These are phyloP conservation scores for Cephalotes varians DNA, from an alignment of 2,888 invertebrate genomes.

Conservation along the genomic window DNA sequence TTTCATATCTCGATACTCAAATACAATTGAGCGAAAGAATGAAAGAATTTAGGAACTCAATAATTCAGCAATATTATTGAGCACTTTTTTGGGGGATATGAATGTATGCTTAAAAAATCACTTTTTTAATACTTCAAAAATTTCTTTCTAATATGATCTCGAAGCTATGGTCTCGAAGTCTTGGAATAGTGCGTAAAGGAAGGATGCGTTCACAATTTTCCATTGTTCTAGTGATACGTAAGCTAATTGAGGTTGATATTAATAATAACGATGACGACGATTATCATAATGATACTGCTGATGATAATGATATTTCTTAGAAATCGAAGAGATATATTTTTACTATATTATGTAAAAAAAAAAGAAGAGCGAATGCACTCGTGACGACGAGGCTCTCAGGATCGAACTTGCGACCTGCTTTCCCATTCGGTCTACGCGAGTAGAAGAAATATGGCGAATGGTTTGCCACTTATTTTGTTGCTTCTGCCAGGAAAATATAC, in stretches of 20 bases:
- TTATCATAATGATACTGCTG: constrained; percentile 66
- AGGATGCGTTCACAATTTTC: constrained; percentile 61
- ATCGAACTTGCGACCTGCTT: constrained; percentile 48
- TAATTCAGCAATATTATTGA: constrained; percentile 3
- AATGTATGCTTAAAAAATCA: neutral
- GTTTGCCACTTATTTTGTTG: constrained; percentile 50
- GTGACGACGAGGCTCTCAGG: constrained; percentile 56
- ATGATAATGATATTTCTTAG: constrained; percentile 74
- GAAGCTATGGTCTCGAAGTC: constrained; percentile 26
- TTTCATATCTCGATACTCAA: neutral
- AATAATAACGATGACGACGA: constrained; percentile 65
- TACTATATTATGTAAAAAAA: constrained; percentile 74
- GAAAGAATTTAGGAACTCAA: neutral
- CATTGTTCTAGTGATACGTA: constrained; percentile 72
- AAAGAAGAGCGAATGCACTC: constrained; percentile 54
- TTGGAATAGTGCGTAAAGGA: constrained; percentile 33
- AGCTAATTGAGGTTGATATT: constrained; percentile 69
- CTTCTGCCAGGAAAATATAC: constrained; percentile 42
- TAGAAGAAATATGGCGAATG: constrained; percentile 46
- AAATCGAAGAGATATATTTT: constrained; percentile 81
- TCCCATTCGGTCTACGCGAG: constrained; percentile 32
- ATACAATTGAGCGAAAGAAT: no score
- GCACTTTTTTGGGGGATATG: neutral
- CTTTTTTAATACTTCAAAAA: neutral
- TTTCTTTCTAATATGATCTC: no score